Evolutionary conservation across 2,888 invertebrate species (phyloP).

Genomic region (Pristionchus entomophagus): DNA sequence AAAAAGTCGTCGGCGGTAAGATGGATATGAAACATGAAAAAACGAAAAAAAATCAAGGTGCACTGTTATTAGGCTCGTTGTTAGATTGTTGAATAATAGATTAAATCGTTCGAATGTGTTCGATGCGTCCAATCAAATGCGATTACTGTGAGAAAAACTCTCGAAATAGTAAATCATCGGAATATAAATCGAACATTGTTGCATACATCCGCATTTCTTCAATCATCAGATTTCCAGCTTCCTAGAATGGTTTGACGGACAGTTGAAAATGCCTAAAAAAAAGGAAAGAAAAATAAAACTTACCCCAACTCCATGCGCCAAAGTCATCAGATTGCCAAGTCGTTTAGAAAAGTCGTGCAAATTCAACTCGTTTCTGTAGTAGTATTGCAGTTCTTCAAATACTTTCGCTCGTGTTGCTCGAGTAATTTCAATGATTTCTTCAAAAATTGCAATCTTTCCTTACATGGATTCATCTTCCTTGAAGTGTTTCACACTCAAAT

Average conservation of each 20-base stretch:
- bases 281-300: background rate
- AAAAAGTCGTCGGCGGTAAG: too few species aligned
- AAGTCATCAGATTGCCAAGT: constrained; percentile 11
- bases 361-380: background rate
- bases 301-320: background rate
- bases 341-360: background rate
- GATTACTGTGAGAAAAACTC: background rate
- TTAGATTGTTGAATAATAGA: too few species aligned
- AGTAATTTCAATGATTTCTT: background rate
- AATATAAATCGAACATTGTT: background rate
- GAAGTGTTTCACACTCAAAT: background rate
- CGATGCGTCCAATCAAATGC: background rate
- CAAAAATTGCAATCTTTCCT: background rate
- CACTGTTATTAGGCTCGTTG: too few species aligned
- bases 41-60: too few species aligned
- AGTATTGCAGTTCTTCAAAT: background rate
- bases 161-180: background rate
- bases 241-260: background rate
- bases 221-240: background rate
- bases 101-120: background rate
- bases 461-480: background rate
- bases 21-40: too few species aligned
- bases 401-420: background rate
- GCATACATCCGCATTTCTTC: constrained; percentile 3
- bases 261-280: too few species aligned